Conservation (phyloP, 2,113 vertebrate genomes). For the Trinectes maculatus region DNA sequence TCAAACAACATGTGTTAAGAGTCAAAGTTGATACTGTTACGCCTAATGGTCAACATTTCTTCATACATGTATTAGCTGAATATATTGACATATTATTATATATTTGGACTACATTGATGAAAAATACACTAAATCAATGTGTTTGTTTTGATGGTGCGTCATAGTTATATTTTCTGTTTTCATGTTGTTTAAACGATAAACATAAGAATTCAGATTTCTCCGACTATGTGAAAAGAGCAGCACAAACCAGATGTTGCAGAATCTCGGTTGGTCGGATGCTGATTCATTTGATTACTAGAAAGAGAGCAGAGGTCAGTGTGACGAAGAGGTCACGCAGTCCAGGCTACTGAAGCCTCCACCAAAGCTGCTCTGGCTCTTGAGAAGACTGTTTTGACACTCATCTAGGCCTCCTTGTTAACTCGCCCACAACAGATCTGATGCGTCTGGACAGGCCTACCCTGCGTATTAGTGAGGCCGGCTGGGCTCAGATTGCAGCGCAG, state of each 20-base stretch:
- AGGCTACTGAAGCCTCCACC: constrained; percentile 33
- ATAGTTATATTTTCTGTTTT: no score
- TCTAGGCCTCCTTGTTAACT: constrained; percentile 74
- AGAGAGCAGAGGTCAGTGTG: constrained; percentile 53
- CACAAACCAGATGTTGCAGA: constrained; percentile 1
- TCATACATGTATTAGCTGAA: no score
- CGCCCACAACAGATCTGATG: constrained; percentile 73
- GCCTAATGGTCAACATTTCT: no score
- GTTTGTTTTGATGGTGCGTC: no score
- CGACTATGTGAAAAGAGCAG: constrained; percentile 22
- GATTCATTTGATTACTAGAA: constrained; percentile 61
- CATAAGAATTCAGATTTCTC: no score
- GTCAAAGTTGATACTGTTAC: no score
- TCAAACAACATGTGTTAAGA: background rate
- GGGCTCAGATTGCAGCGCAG: constrained; percentile 50
- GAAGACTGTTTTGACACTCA: constrained; percentile 77
- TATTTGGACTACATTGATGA: no score
- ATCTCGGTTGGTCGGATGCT: constrained; percentile 2
- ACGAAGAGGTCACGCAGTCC: constrained; percentile 51
- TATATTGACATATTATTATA: no score
- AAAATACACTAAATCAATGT: background rate
- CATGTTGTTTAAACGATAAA: no score
- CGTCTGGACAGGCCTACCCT: constrained; percentile 69
- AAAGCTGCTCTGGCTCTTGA: constrained; percentile 50
- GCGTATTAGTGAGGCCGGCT: constrained; percentile 56